Conservation (phyloP, 2,797 vertebrate species). For the Megalops cyprinoides region DNA sequence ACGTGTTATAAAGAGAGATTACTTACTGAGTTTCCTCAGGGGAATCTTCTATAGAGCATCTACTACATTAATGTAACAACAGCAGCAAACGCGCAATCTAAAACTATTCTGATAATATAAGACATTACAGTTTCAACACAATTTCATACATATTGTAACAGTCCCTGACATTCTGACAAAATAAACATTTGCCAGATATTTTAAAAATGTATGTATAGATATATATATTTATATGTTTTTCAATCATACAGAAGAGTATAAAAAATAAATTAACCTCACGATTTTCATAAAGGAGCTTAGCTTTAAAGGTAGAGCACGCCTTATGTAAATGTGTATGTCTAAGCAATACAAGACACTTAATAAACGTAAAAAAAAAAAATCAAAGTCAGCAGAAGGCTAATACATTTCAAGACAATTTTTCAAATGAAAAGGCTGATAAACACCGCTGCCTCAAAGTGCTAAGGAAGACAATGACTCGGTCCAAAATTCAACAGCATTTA, state of each 20-base stretch:
- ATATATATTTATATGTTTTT: conserved; percentile 52
- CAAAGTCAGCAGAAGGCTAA: conserved; percentile 46
- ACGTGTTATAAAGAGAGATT: conserved; percentile 58
- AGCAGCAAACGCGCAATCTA: conserved; percentile 60
- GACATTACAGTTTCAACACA: conserved; percentile 62
- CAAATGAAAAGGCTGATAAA: conserved; percentile 53
- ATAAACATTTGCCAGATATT: conserved; percentile 65
- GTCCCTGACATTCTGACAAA: conserved; percentile 79
- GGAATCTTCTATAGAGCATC: conserved; percentile 62
- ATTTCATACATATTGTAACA: conserved; percentile 69
- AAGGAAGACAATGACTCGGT: conserved; percentile 76
- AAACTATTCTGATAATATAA: conserved; percentile 67
- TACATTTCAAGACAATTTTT: conserved; percentile 58
- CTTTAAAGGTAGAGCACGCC: conserved; percentile 70
- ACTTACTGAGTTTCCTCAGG: conserved; percentile 55
- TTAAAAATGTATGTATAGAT: conserved; percentile 59
- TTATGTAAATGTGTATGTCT: conserved; percentile 54
- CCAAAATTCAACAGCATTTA: conserved; percentile 44
- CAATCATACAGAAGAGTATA: conserved; percentile 72
- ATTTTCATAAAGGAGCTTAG: conserved; percentile 62
- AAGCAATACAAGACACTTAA: conserved; percentile 69
- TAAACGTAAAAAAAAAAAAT: conserved; percentile 63
- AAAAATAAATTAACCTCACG: conserved; percentile 77
- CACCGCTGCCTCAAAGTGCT: conserved; percentile 67
- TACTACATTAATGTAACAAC: conserved; percentile 65